Base-by-base conservation (phyloP, 1,140 invertebrate genomes). In the Trichonephila clavipes region DNA sequence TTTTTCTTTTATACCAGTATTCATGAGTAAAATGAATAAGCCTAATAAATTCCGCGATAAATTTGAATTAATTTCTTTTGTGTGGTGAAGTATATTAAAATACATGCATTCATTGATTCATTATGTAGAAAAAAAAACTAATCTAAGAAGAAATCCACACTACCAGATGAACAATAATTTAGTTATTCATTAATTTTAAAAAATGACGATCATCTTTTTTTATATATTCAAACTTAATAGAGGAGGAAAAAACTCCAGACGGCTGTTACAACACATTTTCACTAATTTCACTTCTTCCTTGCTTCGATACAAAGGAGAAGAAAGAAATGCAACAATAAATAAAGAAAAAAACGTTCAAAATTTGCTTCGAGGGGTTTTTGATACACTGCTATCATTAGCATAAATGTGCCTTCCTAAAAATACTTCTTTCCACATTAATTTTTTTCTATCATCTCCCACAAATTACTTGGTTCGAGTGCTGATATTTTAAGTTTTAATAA, bases 401-500 rank as follows among this genome's bases (percentile, higher is more conserved):
- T 89, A 89, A 89, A 89, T 89, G 64, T 89, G 87, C 51, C 7
- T 89, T 72, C 69, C 59, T 58, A n/a, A 51, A 88, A 89, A 89
- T 72, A 89, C 28, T 87, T 87, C 61, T 87, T 40, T 61, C 85
- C 16, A 77, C 28, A 40, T 34, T 77, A 77, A 19, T 77, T 83
- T 83, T 83, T 59, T 83, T 44, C 44, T 83, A 83, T 83, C 44
- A 83, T 18, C 40, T 44, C 82, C 14, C 7, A 83, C 40, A 83
- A 83, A 59, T 83, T n/a, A 58, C 82, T 83, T 58, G 40, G 19
- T 21, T 24, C 21, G 21, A 59, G 51, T n/a, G 82, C 82, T 83
- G 51, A 83, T 83, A 83, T 83, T 83, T 83, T 51, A n/a, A 83
- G 28, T 40, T 77, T 34, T 77, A 77, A 77, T 77, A 77, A 77